Conservation (phyloP, 2,888 invertebrate species). For the Axea sp. region DNA sequence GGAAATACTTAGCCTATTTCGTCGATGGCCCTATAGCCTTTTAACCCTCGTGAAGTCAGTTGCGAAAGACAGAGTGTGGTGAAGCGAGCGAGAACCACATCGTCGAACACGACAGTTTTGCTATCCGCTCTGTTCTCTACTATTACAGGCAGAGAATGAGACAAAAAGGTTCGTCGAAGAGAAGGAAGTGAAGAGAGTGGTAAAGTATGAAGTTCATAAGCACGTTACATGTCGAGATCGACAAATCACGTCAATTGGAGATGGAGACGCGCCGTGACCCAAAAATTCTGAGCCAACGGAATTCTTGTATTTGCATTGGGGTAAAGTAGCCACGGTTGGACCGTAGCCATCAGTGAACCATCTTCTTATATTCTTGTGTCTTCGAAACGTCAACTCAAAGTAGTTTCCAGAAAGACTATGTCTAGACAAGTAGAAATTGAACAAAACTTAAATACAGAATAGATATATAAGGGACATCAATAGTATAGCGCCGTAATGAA, state of each 20-base stretch:
- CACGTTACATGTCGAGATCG: slow-evolving; percentile 37
- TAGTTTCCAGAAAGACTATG: no score
- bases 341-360: slow-evolving; percentile 3
- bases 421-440: no score
- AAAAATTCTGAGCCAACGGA: slow-evolving; percentile 18
- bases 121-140: slow-evolving; percentile 10
- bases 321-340: slow-evolving; percentile 25
- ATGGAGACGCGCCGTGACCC: slow-evolving; percentile 18
- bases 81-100: slow-evolving; percentile 32
- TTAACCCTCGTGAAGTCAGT: slow-evolving; percentile 47
- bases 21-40: slow-evolving; percentile 67
- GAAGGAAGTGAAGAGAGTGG: no score
- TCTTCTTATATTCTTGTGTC: background rate
- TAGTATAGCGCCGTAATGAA: no score
- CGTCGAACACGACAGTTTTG: slow-evolving; percentile 50
- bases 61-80: slow-evolving; percentile 54
- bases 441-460: no score
- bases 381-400: no score
- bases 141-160: slow-evolving; percentile 11
- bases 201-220: no score
- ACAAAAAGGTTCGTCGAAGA: no score
- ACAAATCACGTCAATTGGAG: slow-evolving; percentile 31
- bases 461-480: no score
- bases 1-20: slow-evolving; percentile 70
- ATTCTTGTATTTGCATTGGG: slow-evolving; percentile 24